These are phyloP conservation scores for Axis porcinus DNA, from an alignment of 2,113 vertebrate species.

Conservation along the genomic window DNA sequence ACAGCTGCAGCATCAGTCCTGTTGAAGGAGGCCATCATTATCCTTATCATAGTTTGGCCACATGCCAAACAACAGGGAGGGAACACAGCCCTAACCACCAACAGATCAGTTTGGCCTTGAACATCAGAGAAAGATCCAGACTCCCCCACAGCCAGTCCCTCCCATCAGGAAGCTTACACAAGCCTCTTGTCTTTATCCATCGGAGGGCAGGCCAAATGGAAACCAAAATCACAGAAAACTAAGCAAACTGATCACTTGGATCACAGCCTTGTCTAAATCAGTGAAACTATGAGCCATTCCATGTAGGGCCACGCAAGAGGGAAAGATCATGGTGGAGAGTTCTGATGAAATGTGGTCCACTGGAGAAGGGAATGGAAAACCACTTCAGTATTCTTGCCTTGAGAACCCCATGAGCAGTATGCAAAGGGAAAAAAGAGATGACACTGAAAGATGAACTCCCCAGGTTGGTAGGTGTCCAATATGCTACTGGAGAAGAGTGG, in stretches of 20 bases:
- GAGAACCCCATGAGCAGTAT: background rate
- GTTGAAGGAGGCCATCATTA: background rate
- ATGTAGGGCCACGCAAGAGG: fast-evolving
- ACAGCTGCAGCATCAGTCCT: background rate
- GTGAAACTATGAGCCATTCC: background rate
- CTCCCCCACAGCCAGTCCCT: background rate
- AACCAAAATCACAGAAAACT: background rate
- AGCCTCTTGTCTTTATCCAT: background rate
- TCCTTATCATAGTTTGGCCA: background rate
- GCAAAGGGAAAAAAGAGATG: background rate
- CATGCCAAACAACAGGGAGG: background rate
- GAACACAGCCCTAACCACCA: background rate
- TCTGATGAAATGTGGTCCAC: background rate
- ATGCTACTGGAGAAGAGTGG: background rate
- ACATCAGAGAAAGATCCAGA: background rate
- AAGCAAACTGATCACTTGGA: background rate
- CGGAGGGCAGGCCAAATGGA: background rate
- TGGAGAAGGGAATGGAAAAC: background rate
- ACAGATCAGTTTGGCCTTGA: background rate
- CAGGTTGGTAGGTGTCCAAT: fast-evolving
- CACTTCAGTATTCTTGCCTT: background rate
- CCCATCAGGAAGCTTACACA: background rate
- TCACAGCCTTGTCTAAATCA: background rate
- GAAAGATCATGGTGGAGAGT: background rate
- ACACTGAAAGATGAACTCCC: background rate